Percentiles rank a stretch among this genome's conserved stretches.
phyloP scores from a whole-genome alignment of 2,113 vertebrate genomes.

The sheep (Ovis aries) region DNA sequence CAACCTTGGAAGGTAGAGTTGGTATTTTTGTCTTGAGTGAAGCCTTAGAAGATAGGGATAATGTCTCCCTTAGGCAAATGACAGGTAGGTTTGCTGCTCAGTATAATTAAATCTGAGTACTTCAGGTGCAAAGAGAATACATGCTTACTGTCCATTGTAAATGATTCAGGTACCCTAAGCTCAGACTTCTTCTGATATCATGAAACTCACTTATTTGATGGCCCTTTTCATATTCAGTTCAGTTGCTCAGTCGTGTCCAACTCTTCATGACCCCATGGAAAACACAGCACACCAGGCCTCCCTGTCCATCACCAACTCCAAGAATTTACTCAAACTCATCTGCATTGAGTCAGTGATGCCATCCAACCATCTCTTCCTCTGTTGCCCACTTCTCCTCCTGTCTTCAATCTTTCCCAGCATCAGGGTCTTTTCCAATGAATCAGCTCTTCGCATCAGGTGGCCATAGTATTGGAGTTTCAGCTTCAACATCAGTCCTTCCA shows the following conservation, averaged over 20 bases:
- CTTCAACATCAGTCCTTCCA: neutral
- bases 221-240: neutral
- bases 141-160: neutral
- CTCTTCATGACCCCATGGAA: rapidly evolving
- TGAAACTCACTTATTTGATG: neutral
- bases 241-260: neutral
- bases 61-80: neutral
- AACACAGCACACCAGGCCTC: neutral
- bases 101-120: neutral
- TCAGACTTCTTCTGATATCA: neutral
- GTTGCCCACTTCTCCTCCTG: neutral
- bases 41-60: neutral
- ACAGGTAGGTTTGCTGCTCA: neutral
- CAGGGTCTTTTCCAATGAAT: neutral
- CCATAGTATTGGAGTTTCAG: neutral
- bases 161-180: neutral
- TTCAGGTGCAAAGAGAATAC: neutral
- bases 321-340: neutral
- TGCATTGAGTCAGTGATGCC: rapidly evolving
- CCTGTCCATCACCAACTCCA: neutral
- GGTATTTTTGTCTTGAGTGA: neutral
- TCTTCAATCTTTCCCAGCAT: neutral
- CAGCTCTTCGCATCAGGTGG: neutral
- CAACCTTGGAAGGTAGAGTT: neutral
- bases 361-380: neutral